A percentile compares a stretch with the other conserved stretches of the same genome.
phyloP scores from a whole-genome alignment of 2,888 invertebrate species.

The Drosophila pseudotakahashii region DNA sequence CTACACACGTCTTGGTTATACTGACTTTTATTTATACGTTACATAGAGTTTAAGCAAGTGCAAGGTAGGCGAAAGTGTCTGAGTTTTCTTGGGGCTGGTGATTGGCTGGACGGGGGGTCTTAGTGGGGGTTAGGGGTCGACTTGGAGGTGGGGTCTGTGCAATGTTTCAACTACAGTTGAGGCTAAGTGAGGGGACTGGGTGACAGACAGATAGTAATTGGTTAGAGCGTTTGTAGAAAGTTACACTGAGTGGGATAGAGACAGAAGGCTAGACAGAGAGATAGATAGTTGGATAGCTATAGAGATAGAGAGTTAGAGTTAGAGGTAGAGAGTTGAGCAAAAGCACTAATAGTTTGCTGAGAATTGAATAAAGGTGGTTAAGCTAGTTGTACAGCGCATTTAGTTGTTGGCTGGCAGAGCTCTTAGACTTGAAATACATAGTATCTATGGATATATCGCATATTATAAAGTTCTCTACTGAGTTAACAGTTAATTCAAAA shows the following conservation, averaged over 20 bases:
- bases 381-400: slow-evolving; percentile 78
- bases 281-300: slow-evolving; percentile 28
- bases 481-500: slow-evolving; percentile 38
- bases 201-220: slow-evolving; percentile 36
- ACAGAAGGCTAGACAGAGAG: slow-evolving; percentile 41
- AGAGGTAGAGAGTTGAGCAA: slow-evolving; percentile 63
- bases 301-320: slow-evolving; percentile 38
- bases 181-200: slow-evolving; percentile 58
- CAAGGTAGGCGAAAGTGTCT: slow-evolving; percentile 60
- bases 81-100: slow-evolving; percentile 14
- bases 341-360: slow-evolving; percentile 63
- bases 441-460: slow-evolving; percentile 46
- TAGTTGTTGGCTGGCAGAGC: slow-evolving; percentile 74
- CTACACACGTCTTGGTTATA: slow-evolving; percentile 50
- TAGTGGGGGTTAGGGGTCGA: slow-evolving; percentile 21
- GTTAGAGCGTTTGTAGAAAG: slow-evolving; percentile 33
- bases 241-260: slow-evolving; percentile 37
- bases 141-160: slow-evolving; percentile 33
- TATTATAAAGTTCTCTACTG: slow-evolving; percentile 54
- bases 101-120: slow-evolving; percentile 1
- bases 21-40: slow-evolving; percentile 54
- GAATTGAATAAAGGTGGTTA: slow-evolving; percentile 58
- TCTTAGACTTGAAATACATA: slow-evolving; percentile 70
- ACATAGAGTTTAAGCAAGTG: slow-evolving; percentile 63
- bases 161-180: slow-evolving; percentile 62